A percentile compares a stretch with the other conserved stretches of the same genome.
Evolutionary conservation across 2,113 vertebrate species (phyloP).

Genomic region (Halichoerus grypus): DNA sequence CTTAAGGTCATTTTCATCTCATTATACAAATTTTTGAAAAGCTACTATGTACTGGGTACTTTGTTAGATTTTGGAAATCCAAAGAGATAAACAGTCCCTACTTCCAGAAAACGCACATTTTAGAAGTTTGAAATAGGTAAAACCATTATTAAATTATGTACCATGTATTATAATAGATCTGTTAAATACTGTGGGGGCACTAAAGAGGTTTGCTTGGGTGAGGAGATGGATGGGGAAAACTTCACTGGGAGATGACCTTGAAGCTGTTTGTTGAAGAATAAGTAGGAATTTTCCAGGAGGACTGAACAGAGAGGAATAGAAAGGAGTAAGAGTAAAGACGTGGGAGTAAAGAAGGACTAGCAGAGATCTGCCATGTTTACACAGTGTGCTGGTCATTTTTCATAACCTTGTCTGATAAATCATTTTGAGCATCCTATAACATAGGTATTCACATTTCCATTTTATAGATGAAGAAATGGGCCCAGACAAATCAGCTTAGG

Average conservation of each 20-base stretch:
- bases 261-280: constrained; percentile 4
- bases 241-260: background rate
- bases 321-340: background rate
- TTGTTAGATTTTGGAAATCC: constrained; percentile 46
- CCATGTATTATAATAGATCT: background rate
- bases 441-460: background rate
- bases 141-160: background rate
- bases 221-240: background rate
- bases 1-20: background rate
- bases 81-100: background rate
- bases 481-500: background rate
- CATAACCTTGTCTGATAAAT: background rate
- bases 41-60: background rate
- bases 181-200: background rate
- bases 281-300: background rate
- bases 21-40: constrained; percentile 4
- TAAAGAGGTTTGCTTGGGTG: background rate
- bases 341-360: background rate
- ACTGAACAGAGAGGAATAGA: background rate
- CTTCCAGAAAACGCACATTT: background rate
- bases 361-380: background rate
- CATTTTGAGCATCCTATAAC: background rate
- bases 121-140: constrained; percentile 13
- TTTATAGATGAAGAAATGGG: background rate
- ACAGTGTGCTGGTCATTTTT: background rate